Base-by-base conservation (phyloP, 2,797 vertebrate genomes). In the Champsocephalus gunnari region DNA sequence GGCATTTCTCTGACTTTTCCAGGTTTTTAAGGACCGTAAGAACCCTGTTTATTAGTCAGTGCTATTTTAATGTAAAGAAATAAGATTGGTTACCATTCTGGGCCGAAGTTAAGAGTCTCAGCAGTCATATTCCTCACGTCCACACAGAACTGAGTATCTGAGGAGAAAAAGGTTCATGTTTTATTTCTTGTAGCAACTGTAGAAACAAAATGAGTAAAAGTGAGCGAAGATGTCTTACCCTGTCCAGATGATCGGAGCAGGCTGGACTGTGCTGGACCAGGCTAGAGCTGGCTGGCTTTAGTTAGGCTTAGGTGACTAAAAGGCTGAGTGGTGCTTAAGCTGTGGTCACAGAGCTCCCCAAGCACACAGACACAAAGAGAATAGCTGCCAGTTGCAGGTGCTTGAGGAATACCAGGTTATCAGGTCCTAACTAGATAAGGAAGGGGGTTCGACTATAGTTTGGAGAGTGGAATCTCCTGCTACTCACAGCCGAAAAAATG, bases 61-160 rank as follows among this genome's bases (percentile, higher is more conserved):
- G 3, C 3, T 28, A 28, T 28, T 28, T 28, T 28, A 28, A 28
- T 28, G 24, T 28, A 28, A 62, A 61, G 14, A 76, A 66, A 57
- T 4, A 0, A 4, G 44, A 61, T 47, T 4, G 63, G 14, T 92
- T 94, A 98, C 97, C 97, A 98, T 95, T 98, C 97, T 87, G 97
- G 97, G 93, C 97, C 97, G 92, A 98, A 98, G 94, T 97, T 97
- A 92, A 98, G 96, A 76, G 97, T 97, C 95, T 98, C 97, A 89
- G 97, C 97, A 88, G 97, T 97, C 97, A 98, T 97, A 86, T 94
- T 96, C 95, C 91, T 95, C 93, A 90, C 92, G 92, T 95, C 94
- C 89, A 87, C 92, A 93, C 83, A 94, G 92, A 93, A 91, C 88
- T 92, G 91, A 95, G 93, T 94, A 93, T 94, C 94, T 94, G 81